phyloP scores from a whole-genome alignment of 1,140 invertebrate genomes.

The Papilio xuthus region DNA sequence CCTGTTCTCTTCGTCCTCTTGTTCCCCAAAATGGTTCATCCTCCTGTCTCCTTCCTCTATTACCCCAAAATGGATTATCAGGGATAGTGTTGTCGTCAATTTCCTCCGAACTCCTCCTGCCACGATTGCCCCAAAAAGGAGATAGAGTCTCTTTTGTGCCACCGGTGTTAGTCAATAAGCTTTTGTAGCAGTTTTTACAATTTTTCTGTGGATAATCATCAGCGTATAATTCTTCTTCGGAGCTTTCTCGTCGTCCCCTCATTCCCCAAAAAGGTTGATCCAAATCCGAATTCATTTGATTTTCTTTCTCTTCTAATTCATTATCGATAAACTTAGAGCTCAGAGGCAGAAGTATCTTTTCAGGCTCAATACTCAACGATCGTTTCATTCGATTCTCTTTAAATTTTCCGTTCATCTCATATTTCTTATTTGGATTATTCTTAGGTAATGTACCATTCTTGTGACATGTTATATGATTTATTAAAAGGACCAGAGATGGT shows the following conservation, averaged over 20 bases:
- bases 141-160: constrained; percentile 33
- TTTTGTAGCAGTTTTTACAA: constrained; percentile 47
- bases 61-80: constrained; percentile 52
- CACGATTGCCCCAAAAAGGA: constrained; percentile 65
- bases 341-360: constrained; percentile 40
- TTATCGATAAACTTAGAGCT: constrained; percentile 32
- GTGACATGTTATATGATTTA: constrained; percentile 42
- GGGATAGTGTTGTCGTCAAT: constrained; percentile 37
- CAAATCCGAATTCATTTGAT: constrained; percentile 44
- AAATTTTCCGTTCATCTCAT: constrained; percentile 46
- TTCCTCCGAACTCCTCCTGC: constrained; percentile 49
- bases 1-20: constrained; percentile 50
- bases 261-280: constrained; percentile 69
- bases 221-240: constrained; percentile 49
- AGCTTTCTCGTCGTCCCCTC: constrained; percentile 61
- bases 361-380: constrained; percentile 46
- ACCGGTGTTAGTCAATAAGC: constrained; percentile 29
- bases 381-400: constrained; percentile 59
- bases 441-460: constrained; percentile 45
- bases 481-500: constrained; percentile 54
- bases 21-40: constrained; percentile 63
- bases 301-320: constrained; percentile 38
- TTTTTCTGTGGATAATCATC: constrained; percentile 37
- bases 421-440: not conserved
- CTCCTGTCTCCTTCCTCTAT: constrained; percentile 49